Conservation (phyloP, 30 jellyfish, hydroid and myxozoan genomes). For the Nemopilema nomurai region DNA sequence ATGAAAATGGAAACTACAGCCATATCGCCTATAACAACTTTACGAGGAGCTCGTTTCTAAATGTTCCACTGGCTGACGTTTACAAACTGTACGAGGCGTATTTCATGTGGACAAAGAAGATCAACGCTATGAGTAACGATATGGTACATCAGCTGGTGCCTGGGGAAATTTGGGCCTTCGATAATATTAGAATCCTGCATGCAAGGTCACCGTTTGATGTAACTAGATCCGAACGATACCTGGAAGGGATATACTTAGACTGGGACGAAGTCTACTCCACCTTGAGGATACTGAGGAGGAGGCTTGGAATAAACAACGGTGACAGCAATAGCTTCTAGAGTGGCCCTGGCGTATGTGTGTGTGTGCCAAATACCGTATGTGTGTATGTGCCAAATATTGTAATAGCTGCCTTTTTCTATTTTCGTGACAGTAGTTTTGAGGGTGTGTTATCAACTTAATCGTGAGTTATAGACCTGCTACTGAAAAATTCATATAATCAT, state of each 20-base stretch:
- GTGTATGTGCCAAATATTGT: no score
- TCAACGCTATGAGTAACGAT: conserved; percentile 17
- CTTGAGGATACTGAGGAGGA: conserved; percentile 19
- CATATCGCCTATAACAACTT: conserved; percentile 61
- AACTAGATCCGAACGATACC: conserved; percentile 26
- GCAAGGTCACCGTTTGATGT: conserved; percentile 61
- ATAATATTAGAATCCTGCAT: conserved; percentile 73
- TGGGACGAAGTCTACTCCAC: conserved; percentile 82
- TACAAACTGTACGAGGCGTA: conserved; percentile 51
- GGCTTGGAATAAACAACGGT: conserved; percentile 23
- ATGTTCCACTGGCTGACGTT: conserved; percentile 61
- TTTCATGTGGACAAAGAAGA: conserved; percentile 19
- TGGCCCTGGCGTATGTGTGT: no score
- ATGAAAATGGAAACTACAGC: conserved; percentile 35
- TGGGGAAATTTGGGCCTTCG: conserved; percentile 81
- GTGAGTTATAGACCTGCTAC: no score
- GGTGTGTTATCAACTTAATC: no score
- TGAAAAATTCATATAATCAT: no score
- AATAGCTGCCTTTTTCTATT: no score
- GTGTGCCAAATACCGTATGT: no score
- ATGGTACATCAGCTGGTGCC: conserved; percentile 47
- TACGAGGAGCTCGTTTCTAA: conserved; percentile 75
- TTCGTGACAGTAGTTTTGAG: no score
- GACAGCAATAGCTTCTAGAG: conserved; percentile 20
- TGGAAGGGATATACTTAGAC: conserved; percentile 79